Percentiles rank a stretch among this genome's conserved stretches.
phyloP scores from a whole-genome alignment of 2,888 invertebrate species.

The Congeria kusceri region DNA sequence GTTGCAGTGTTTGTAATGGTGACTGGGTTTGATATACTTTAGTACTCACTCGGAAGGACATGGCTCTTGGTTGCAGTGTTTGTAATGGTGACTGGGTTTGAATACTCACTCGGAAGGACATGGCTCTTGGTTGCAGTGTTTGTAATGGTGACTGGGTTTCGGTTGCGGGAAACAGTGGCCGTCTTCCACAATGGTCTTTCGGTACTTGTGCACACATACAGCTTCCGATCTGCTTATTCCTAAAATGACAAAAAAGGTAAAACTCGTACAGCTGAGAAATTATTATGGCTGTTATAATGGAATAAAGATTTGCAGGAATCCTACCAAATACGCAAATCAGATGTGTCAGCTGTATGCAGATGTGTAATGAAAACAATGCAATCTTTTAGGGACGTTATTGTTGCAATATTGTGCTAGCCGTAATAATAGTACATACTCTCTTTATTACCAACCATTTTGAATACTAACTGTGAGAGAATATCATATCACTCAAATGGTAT shows the following conservation, averaged over 20 bases:
- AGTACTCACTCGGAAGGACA: constrained; percentile 78
- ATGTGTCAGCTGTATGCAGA: no score
- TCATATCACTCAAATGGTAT: no score
- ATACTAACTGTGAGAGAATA: no score
- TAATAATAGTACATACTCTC: no score
- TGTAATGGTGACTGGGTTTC: constrained; percentile 76
- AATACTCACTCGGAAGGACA: constrained; percentile 81
- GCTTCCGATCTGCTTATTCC: constrained; percentile 78
- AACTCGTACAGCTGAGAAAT: no score
- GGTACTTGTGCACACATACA: constrained; percentile 76
- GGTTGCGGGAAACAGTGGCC: constrained; percentile 76
- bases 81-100: constrained; percentile 77
- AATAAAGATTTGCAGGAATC: no score
- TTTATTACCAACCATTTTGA: no score
- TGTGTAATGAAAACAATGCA: no score
- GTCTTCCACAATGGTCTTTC: constrained; percentile 72
- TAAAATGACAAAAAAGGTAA: constrained; percentile 37
- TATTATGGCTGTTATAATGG: no score
- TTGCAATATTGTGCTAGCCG: no score
- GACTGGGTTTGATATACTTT: constrained; percentile 78
- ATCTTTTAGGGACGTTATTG: no score
- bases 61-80: constrained; percentile 78
- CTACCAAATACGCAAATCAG: no score
- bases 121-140: constrained; percentile 78
- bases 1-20: constrained; percentile 78